Base-by-base conservation (phyloP, 2,888 invertebrate species). In the Allacma fusca region DNA sequence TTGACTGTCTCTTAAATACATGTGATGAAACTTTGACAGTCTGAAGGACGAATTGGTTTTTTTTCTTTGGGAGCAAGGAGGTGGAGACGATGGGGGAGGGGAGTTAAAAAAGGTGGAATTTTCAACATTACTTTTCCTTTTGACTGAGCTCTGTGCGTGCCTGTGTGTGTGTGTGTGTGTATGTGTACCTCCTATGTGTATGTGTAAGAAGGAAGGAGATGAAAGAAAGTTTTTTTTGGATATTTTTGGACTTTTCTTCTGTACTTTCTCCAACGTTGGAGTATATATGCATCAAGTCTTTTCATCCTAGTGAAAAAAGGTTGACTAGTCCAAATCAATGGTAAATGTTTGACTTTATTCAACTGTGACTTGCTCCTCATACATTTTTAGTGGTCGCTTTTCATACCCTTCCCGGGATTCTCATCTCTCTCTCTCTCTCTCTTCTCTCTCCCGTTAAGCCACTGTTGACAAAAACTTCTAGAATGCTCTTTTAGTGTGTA, bases 301-400 rank as follows among this genome's bases (percentile, higher is more conserved):
- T 50, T 50, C 50, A 50, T 50, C 50, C 19, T 50, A 5, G 50
- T 34, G 40, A 71, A 57, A 71, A 26, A 50, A 71, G 71, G 50
- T 71, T 57, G 71, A 50, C 71, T 71, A 50, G 34, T 71, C 57
- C 28, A 57, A 24, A 71, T 57, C 69, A 70, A 40, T 70, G 69
- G 57, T 57, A 21, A 50, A 26, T 44, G 71, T 44, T 57, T 50
- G 57, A 50, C 50, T 50, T 71, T 28, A 71, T 71, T 71, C 71
- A 71, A 57, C 71, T 50, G 71, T 71, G 71, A 71, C 71, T 71
- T 71, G 71, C 44, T 71, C 57, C 68, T 34, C 68, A 68, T 68
- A 68, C 68, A 68, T 40, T 40, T 40, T 68, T 23, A 68, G 29
- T 34, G 23, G 68, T 70, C 44, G 21, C 23, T 24, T 13, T 26